Base-by-base conservation (phyloP, 1,140 invertebrate genomes). In the Drosophila prosaltans region DNA sequence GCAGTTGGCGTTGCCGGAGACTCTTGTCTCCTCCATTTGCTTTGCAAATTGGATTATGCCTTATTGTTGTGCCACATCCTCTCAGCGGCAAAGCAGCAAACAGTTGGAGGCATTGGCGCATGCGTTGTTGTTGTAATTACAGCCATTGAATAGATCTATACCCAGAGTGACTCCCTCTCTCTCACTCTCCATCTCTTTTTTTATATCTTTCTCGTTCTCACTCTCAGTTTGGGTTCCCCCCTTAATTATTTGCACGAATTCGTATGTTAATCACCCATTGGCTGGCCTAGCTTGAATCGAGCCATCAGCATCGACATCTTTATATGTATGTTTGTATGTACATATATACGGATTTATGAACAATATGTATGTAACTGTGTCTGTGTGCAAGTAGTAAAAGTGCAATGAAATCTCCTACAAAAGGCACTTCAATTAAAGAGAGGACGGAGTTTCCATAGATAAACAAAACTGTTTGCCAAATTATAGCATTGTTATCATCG, bases 161-260 rank as follows among this genome's bases (percentile, higher is more conserved):
- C 57, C 48, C 55, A 64, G 43, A 36, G 11, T 16, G 26, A 26
- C 21, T 65, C 48, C 28, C 24, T 36, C 41, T 24, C 9, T 9
- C 11, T 36, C 16, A 36, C 28, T 43, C 43, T 16, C 28, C 28
- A 2, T 30, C 28, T 30, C 28, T 30, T 30, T 30, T 4, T 30
- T 30, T 30, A 2, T 30, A 30, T 51, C 43, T 28, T 9, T 64
- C 30, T 51, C 24, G 6, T 65, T 62, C 16, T 43, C 24, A 9
- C 43, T 45, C 40, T 26, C 4, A 48, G 26, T 28, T 9, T 39
- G 16, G 36, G 28, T 21, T 16, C 16, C 74, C 66, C 74, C 74
- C 74, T 80, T 80, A 80, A 80, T 80, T 80, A 80, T 80, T 80
- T 80, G 74, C 78, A 80, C 78, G 78, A 80, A 74, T 80, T 80